A percentile compares a stretch with the other conserved stretches of the same genome.
These are phyloP conservation scores for Resseliella maxima DNA, from an alignment of 2,888 invertebrate species.

Conservation along the genomic window DNA sequence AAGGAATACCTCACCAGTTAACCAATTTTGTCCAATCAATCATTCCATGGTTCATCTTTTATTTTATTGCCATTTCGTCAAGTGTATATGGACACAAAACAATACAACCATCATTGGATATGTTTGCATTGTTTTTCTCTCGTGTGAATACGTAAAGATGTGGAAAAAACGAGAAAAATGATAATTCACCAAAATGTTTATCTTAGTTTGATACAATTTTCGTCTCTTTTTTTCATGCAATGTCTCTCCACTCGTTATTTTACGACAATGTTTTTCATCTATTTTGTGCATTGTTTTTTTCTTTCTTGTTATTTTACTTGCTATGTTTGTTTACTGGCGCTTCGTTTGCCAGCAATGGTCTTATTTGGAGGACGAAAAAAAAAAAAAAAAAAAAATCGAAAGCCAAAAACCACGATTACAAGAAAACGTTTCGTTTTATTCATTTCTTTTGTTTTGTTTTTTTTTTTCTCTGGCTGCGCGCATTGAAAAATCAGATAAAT, in stretches of 20 bases:
- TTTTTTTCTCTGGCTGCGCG: neutral
- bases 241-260: neutral
- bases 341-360: neutral
- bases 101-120: neutral
- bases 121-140: neutral
- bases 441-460: neutral
- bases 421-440: neutral
- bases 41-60: constrained; percentile 1
- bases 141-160: neutral
- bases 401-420: constrained; percentile 6
- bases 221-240: neutral
- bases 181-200: neutral
- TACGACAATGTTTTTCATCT: neutral
- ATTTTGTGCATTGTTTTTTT: neutral
- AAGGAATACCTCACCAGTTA: neutral
- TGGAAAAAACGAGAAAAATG: neutral
- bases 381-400: no score
- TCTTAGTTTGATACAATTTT: neutral
- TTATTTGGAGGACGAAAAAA: no score
- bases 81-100: neutral
- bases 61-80: neutral
- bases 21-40: constrained; percentile 6
- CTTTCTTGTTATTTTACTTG: no score
- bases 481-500: neutral
- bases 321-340: neutral